Evolutionary conservation across 2,113 vertebrate genomes (phyloP), one percentile per base, ranked within the genome.

Genomic region (Pelvicachromis taeniatus): DNA sequence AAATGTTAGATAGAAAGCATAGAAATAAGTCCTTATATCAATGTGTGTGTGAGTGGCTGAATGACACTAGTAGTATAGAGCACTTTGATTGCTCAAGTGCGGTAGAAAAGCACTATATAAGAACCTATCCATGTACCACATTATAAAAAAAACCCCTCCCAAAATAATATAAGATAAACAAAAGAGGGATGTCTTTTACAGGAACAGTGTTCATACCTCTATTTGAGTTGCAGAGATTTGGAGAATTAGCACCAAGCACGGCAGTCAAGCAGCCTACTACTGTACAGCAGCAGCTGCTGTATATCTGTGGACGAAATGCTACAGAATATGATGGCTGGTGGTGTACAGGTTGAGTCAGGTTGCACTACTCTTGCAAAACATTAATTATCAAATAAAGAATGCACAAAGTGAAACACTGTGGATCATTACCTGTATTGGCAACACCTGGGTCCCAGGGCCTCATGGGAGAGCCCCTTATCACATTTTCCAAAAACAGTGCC

Each of bases 391-490:
- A 70, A 13, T 81, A 26, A 48, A 19, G 33, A 59, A 17, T 59
- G 21, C 19, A 70, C 35, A 52, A 54, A 53, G 45, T 77, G 45
- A 50, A 45, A 68, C 63, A 23, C 0, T 85, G 9, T 55, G 31
- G 26, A 54, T 84, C 56, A 29, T 80, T 86, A 80, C n/a, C n/a
- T 55, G 31, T 40, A 83, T 48, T 29, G 19, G 14, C 16, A 48
- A 33, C 52, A 82, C 40, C 6, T 75, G 48, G 38, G 56, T 82
- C 38, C 7, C 50, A 52, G 73, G 23, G 17, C 35, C 56, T 81
- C 29, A 10, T 9, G 50, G 23, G n/a, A 77, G 21, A 26, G 19
- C 29, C 19, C 40, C 56, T 45, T 8, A 9, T 77, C 17, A 8
- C 6, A 8, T 78, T 63, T 82, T 58, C 11, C 59, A 38, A 56